Evolutionary conservation across 1,140 invertebrate genomes (phyloP), one percentile per base, ranked within the genome.

Genomic region (Leptinotarsa defecta): DNA sequence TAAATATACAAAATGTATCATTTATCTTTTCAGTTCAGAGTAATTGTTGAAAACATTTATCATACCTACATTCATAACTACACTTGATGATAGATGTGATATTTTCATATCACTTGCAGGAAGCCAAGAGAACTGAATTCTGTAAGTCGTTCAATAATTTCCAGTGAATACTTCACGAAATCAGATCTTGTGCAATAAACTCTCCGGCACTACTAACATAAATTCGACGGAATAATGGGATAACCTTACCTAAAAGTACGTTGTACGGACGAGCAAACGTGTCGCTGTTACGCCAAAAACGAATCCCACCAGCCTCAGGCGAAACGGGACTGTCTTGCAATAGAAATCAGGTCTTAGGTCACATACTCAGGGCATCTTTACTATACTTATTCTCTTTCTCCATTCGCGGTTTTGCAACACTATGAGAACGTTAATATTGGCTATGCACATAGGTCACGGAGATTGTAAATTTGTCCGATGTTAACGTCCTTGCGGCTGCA

Each of bases 291-390:
- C 15, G 63, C 71, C 70, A 72, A 76, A 76, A 76, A 63, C 57
- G 67, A 64, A 71, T 71, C 52, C 43, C 48, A 52, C 24, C 13
- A 34, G 76, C 78, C 76, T 64, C 43, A 63, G 64, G 78, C 76
- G 20, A 76, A 79, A 79, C 78, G 76, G 78, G 76, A 79, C 78
- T 76, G 73, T 74, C 76, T 77, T 71, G 78, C 76, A 76, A 79
- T 78, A 79, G 78, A 79, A 79, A 79, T 79, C 78, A 75, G 78
- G 78, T 77, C 76, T 70, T 71, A 79, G 78, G 78, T 79, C 76
- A 79, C 76, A 77, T 76, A 79, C 78, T 69, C 69, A 71, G 71
- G 77, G 74, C 77, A 78, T 74, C 77, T 52, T 73, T 73, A 57
- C 52, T 57, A 57, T 57, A 73, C 72, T 68, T 71, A 71, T 71